phyloP scores from a whole-genome alignment of 2,113 vertebrate species.

The Mirounga angustirostris region DNA sequence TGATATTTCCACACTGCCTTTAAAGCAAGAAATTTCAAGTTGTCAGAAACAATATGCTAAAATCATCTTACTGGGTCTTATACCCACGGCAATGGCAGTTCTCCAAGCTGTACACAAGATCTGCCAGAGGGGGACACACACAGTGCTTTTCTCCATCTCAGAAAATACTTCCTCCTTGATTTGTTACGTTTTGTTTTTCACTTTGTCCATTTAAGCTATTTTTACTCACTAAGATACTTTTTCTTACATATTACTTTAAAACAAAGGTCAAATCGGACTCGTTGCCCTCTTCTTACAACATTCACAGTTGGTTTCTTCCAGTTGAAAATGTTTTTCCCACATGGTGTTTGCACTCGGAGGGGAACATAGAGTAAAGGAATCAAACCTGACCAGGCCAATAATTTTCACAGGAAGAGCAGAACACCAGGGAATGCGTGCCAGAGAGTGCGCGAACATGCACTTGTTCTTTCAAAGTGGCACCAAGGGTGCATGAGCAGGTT shows the following conservation, averaged over 20 bases:
- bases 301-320: slow-evolving; percentile 63
- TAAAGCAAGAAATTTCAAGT: slow-evolving; percentile 29
- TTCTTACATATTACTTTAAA: slow-evolving; percentile 42
- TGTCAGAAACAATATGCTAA: slow-evolving; percentile 39
- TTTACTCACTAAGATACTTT: not conserved
- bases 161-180: not conserved
- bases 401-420: slow-evolving; percentile 59
- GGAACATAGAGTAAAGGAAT: slow-evolving; percentile 53
- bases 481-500: slow-evolving; percentile 43
- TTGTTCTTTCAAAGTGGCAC: slow-evolving; percentile 17
- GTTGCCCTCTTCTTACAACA: not conserved
- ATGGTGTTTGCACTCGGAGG: slow-evolving; percentile 10
- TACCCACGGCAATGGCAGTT: not conserved
- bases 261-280: slow-evolving; percentile 17
- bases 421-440: not conserved
- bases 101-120: not conserved
- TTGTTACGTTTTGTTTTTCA: slow-evolving; percentile 25
- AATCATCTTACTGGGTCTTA: not conserved
- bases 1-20: not conserved
- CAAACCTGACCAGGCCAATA: not conserved
- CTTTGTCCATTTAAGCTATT: slow-evolving; percentile 2
- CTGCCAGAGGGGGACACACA: not conserved
- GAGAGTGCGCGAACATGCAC: not conserved
- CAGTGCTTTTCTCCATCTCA: not conserved
- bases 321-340: slow-evolving; percentile 69